Base-by-base conservation (phyloP, 2,113 vertebrate genomes). In the Dendrocopos noguchii region DNA sequence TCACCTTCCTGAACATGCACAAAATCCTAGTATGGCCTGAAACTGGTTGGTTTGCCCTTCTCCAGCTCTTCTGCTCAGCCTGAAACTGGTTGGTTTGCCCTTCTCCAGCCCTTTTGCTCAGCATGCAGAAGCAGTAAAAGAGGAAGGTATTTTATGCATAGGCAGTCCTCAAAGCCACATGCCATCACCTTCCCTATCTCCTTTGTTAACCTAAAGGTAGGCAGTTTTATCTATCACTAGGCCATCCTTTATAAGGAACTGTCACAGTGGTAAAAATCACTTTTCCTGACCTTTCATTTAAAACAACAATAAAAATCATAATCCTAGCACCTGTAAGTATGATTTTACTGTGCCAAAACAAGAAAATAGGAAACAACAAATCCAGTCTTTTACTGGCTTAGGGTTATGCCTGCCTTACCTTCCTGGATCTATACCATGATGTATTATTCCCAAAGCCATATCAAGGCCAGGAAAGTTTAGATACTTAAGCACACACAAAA, bases 31-130 rank as follows among this genome's bases (percentile, higher is more conserved):
- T 17, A 66, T 25, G 47, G 31, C 11, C 79, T 39, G 15, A 59
- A 88, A 74, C 0, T 1, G 10, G 15, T 4, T 1, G 6, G 8
- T 36, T 10, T 36, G 36, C 36, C 36, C 36, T 36, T 36, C 36
- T 36, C 36, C 36, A 10, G 36, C 36, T 36, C 36, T 9, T 9
- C 10, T 10, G 8, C 36, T 36, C 36, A 10, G 36, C 36, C 36
- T 36, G 8, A 7, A 87, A 77, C 0, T 1, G 10, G 15, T 5
- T 1, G 6, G 8, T 86, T 78, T 33, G 77, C 18, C 17, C 83
- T 33, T 28, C 31, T 33, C n/a, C 34, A 68, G 34, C 64, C 53
- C 15, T 63, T 94, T 61, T 42, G 12, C 11, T 44, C 84, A 55
- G 34, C 13, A n/a, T 3, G 15, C 29, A 65, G 18, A 47, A 80